Evolutionary conservation across 2,113 vertebrate species (phyloP), one percentile per base, ranked within the genome.

Genomic region (Apteryx mantelli): DNA sequence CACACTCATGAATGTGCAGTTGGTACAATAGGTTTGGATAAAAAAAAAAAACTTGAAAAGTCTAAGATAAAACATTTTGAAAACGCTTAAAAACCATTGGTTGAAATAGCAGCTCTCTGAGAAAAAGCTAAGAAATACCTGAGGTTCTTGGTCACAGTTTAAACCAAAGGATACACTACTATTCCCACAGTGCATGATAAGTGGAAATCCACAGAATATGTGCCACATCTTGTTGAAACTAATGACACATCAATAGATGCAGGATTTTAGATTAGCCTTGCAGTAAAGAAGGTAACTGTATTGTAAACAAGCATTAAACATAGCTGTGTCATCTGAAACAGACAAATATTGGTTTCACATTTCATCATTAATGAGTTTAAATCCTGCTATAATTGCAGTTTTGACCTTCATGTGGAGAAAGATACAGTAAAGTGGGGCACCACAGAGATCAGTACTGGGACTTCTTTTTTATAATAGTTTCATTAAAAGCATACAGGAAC

Each of bases 11-110:
- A 32, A 58, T 50, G 58, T 44, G 55, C 1, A 42, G 14, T 3
- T 60, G 8, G 60, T 36, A 77, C 1, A n/a, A 5, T 20, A 76
- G 14, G 2, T 40, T 13, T 4, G 1, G 0, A 11, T 2, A 4
- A 7, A 12, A 58, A 60, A 53, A 36, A 32, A 26, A 38, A 50
- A 53, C 26, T 13, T 24, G 19, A 46, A 16, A 13, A 2, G 5
- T 46, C 18, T 16, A 40, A 48, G 22, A 9, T 53, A 83, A 6
- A n/a, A 15, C 22, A 74, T 58, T 60, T 61, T 68, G 11, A 44
- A 61, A 68, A 36, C 24, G 4, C 9, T 36, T 38, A 22, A 36
- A 24, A 44, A 55, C 20, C 22, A 60, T 25, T 80, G 44, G 3
- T 73, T 77, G 40, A 86, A 80, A 36, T 46, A 5, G 3, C n/a